Percentiles rank a stretch among this genome's conserved stretches.
phyloP scores from a whole-genome alignment of 2,888 invertebrate genomes.

The Clistopyga incitator region DNA sequence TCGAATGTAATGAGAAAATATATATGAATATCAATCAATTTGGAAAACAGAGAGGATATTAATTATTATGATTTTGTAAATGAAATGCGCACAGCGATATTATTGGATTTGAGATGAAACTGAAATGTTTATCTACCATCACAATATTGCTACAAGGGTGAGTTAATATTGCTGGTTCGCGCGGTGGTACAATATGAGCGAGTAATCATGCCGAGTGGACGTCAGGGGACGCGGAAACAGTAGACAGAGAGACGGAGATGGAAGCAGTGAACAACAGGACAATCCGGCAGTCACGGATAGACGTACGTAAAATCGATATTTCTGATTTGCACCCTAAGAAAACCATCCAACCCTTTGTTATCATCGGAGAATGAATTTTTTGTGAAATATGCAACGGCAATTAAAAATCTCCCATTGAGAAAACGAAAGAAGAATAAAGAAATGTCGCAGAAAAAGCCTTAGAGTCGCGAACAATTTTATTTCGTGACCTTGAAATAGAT shows the following conservation, averaged over 20 bases:
- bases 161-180: conserved; percentile 24
- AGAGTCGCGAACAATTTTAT: too few species aligned
- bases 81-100: background rate
- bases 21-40: too few species aligned
- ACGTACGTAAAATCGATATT: conserved; percentile 45
- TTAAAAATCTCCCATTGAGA: background rate
- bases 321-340: conserved; percentile 33
- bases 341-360: background rate
- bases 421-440: too few species aligned
- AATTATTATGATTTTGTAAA: too few species aligned
- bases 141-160: background rate
- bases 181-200: conserved; percentile 26
- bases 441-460: too few species aligned
- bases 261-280: conserved; percentile 47
- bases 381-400: background rate
- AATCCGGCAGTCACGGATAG: conserved; percentile 26
- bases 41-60: too few species aligned
- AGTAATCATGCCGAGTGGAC: conserved; percentile 39
- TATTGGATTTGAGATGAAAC: conserved; percentile 9
- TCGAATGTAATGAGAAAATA: too few species aligned
- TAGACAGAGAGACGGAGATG: conserved; percentile 36
- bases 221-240: conserved; percentile 34
- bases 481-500: too few species aligned
- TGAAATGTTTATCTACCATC: conserved; percentile 27
- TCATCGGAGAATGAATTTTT: background rate